Conservation (phyloP, 2,888 invertebrate species). For the Pheosia gnoma region DNA sequence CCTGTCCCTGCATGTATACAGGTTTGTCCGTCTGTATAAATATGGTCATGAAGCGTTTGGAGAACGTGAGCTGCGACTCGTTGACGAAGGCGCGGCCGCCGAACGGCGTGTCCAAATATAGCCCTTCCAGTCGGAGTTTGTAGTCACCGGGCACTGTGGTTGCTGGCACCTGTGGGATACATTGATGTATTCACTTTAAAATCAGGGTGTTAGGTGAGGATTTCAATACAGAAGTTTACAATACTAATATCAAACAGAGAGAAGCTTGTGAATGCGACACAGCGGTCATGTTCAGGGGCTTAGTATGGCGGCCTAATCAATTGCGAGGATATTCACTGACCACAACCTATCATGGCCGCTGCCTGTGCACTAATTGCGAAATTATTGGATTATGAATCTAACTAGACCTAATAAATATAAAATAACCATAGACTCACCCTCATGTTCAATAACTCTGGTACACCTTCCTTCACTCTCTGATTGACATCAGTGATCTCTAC, state of each 20-base stretch:
- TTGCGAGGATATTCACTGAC: too few species aligned
- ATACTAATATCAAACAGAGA: too few species aligned
- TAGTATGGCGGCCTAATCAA: too few species aligned
- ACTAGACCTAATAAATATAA: too few species aligned
- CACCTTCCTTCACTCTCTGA: conserved; percentile 92
- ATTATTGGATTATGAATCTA: too few species aligned
- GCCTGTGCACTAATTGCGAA: too few species aligned
- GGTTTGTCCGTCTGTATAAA: conserved; percentile 98
- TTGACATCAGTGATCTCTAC: conserved; percentile 94
- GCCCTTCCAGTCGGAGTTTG: conserved; percentile 92
- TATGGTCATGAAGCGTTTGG: conserved; percentile 96
- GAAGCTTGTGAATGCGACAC: too few species aligned
- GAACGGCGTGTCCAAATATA: conserved; percentile 89
- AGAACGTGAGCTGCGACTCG: conserved; percentile 93
- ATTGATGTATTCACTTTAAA: neutral
- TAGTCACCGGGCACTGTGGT: conserved; percentile 94
- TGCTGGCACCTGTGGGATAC: conserved; percentile 86
- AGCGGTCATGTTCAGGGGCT: too few species aligned
- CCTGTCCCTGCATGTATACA: conserved; percentile 96
- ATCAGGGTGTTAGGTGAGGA: neutral
- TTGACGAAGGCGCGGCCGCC: conserved; percentile 96
- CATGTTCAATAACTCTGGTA: conserved; percentile 95
- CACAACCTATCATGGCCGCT: too few species aligned
- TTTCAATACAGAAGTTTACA: neutral
- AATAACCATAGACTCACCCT: conserved; percentile 81